Conservation (phyloP, 2,888 invertebrate species). For the Fissipunctia ypsillon region DNA sequence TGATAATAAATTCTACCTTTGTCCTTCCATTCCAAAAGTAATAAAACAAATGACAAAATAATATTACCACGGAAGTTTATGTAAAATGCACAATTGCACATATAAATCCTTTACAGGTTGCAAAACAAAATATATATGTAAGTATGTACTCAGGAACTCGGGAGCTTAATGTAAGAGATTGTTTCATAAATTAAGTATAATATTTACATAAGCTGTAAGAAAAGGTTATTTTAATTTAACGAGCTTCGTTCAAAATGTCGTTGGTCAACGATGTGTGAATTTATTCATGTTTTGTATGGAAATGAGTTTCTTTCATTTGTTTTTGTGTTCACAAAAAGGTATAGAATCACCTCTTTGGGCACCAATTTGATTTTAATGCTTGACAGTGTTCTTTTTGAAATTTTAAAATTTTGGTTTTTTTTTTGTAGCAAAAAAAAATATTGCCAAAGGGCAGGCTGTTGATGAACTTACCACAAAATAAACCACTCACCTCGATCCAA, state of each 20-base stretch:
- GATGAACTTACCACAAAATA: constrained; percentile 19
- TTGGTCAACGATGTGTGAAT: constrained; percentile 35
- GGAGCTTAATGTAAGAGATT: constrained; percentile 24
- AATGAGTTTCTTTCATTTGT: constrained; percentile 1
- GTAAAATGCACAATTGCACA: constrained; percentile 38
- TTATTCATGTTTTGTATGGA: constrained; percentile 12
- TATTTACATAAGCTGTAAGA: constrained; percentile 49
- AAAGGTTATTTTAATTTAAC: constrained; percentile 18
- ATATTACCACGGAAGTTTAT: constrained; percentile 2
- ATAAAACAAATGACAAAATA: constrained; percentile 18
- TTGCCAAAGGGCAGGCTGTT: neutral
- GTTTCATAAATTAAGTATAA: constrained; percentile 32
- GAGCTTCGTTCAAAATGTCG: neutral
- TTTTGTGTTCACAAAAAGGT: constrained; percentile 7
- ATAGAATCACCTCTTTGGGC: neutral
- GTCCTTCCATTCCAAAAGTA: constrained; percentile 24
- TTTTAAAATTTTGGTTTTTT: too few relatives aligned
- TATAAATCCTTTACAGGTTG: constrained; percentile 34
- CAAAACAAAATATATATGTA: constrained; percentile 22
- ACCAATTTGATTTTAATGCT: neutral
- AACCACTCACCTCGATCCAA: constrained; percentile 39
- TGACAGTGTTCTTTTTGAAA: too few relatives aligned
- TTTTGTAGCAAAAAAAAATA: too few relatives aligned
- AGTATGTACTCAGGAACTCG: constrained; percentile 1
- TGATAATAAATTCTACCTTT: constrained; percentile 1